Base-by-base conservation (phyloP, 23 tunicate species). In the Ascidia mentula region DNA sequence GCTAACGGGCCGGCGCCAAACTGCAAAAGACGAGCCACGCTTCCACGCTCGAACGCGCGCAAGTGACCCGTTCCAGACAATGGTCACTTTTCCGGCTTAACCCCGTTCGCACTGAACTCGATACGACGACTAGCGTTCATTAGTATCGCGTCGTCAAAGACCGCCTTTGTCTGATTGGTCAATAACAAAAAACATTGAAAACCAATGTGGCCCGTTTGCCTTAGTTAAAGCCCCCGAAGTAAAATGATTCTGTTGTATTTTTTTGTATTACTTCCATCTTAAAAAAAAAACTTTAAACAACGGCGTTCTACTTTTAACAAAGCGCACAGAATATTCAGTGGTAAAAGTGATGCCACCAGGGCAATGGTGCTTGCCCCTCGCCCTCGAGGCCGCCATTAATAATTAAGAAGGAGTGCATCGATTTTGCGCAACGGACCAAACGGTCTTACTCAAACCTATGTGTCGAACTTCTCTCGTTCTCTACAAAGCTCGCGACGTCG, bases 1-100 rank as follows among this genome's bases (percentile, higher is more conserved):
- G 13, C 65, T 53, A 53, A 53, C 65, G 12, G 65, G 28, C 24
- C 65, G 13, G 4, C 13, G 12, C 24, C 13, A 53, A 9, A 20
- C 24, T 53, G 24, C 65, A 53, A 28, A 53, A 53, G 65, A 53
- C 65, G 13, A 9, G 65, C 65, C 65, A 53, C 65, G 65, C 65
- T 53, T 53, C 24, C 13, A 9, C 65, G 65, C 65, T 20, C 24
- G 13, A 53, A 28, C 12, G 13, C 4, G 24, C 24, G 22, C 65
- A 53, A 53, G 7, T 53, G 65, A 53, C 65, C 65, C 65, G 65
- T 53, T 5, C 65, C 65, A 53, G 65, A 53, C 65, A 53, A 53
- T 53, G 65, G 65, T 53, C 65, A 53, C 65, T 53, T 53, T 53
- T 53, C 65, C 65, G 65, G 65, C 13, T 53, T 53, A 53, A 53